Evolutionary conservation across 2,797 vertebrate species (phyloP), one percentile per base, ranked within the genome.

Genomic region (Pangasius mekongensis): DNA sequence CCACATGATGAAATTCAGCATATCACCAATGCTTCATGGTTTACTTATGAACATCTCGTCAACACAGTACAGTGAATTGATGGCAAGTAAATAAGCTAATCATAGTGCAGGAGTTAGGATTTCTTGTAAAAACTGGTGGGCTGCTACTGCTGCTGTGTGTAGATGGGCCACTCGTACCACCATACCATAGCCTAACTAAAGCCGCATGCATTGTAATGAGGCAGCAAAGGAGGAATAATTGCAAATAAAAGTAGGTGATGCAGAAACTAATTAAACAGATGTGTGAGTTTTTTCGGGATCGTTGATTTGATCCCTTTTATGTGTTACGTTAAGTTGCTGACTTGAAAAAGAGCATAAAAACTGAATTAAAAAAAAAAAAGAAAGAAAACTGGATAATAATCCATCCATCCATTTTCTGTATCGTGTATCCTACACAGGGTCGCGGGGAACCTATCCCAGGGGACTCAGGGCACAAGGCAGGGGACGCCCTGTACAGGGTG

Each of bases 211-310:
- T 94, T 91, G 92, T 96, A 96, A 96, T 93, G 94, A 95, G 95
- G 93, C 89, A 92, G 92, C 95, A 94, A 96, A 96, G 94, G 93
- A 93, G 95, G 93, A 96, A 95, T 95, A 96, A 97, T 96, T 96
- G 97, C 96, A 96, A 97, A 98, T 98, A 98, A 98, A 98, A 98
- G 91, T 96, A 97, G 95, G 96, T 96, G 97, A 97, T 96, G 97
- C 97, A 97, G 97, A 98, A 98, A 98, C 98, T 97, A 97, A 98
- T 97, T 97, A 97, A 96, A 97, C 97, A 98, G 97, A 97, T 97
- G 97, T 95, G 97, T 95, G 95, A 94, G 96, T 96, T 97, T 97
- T 96, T 69, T 54, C 96, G 92, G 97, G 97, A 97, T 97, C 97
- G 96, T 96, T 97, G 97, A 94, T 94, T 95, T 96, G 92, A 96